Percentiles rank a stretch among this genome's conserved stretches.
Evolutionary conservation across 2,888 invertebrate species (phyloP).

Genomic region (Furcula furcula): DNA sequence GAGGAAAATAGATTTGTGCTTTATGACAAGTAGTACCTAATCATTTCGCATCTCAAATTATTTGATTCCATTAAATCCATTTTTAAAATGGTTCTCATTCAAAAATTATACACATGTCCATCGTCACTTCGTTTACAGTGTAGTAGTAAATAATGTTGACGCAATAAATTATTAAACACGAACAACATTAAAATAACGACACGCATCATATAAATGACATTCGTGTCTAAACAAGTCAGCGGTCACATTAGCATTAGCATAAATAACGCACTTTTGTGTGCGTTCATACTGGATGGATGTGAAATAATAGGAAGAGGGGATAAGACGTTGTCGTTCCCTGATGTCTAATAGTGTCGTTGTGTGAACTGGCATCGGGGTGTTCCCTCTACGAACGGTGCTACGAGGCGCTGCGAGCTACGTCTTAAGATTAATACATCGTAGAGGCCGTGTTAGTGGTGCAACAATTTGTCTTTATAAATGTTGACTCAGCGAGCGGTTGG

Average conservation of each 20-base stretch:
- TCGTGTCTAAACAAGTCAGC: conserved; percentile 47
- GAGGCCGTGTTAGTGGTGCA: conserved; percentile 72
- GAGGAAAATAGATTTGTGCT: no score
- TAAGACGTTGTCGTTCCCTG: conserved; percentile 11
- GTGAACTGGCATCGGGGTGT: conserved; percentile 32
- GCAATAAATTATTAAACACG: conserved; percentile 37
- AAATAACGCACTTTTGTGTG: conserved; percentile 41
- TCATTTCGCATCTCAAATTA: no score
- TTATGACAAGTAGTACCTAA: no score
- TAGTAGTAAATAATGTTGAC: conserved; percentile 27
- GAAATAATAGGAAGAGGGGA: conserved; percentile 10
- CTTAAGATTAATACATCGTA: conserved; percentile 77
- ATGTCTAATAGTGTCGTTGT: conserved; percentile 27
- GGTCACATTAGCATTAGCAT: conserved; percentile 47
- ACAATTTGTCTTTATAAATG: conserved; percentile 82
- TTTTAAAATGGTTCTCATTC: conserved; percentile 18
- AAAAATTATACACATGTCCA: conserved; percentile 23
- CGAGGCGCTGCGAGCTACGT: conserved; percentile 48
- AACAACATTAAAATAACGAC: conserved; percentile 48
- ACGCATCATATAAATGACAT: conserved; percentile 50
- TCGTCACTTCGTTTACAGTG: conserved; percentile 26
- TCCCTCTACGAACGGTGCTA: conserved; percentile 45
- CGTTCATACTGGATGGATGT: conserved; percentile 26
- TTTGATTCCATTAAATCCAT: no score
- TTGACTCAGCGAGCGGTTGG: conserved; percentile 74